A percentile compares a stretch with the other conserved stretches of the same genome.
phyloP scores from a whole-genome alignment of 2,888 invertebrate genomes.

The Sussaba pulchella region DNA sequence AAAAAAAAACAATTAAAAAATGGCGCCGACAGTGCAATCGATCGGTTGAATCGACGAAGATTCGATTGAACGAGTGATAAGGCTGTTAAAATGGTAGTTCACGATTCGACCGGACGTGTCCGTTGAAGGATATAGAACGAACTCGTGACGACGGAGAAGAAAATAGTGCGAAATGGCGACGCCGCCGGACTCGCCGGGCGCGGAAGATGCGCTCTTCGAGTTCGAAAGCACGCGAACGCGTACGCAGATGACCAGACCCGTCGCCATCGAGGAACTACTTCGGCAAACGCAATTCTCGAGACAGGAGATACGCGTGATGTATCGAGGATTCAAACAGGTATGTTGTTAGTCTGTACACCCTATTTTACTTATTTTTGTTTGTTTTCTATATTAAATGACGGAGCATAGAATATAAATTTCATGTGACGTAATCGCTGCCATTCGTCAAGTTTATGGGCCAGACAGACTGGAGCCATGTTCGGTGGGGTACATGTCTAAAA shows the following conservation, averaged over 20 bases:
- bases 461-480: too few species aligned
- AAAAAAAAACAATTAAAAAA: too few species aligned
- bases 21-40: conserved; percentile 4
- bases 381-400: too few species aligned
- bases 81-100: conserved; percentile 13
- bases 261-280: conserved; percentile 95
- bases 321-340: conserved; percentile 98
- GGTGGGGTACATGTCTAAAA: too few species aligned
- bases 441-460: too few species aligned
- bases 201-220: conserved; percentile 94
- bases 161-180: conserved; percentile 88
- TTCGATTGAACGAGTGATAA: conserved; percentile 4
- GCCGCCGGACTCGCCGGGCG: conserved; percentile 92
- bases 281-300: conserved; percentile 97
- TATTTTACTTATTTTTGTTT: not conserved
- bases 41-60: conserved; percentile 2
- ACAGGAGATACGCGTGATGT: conserved; percentile 98
- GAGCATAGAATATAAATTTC: too few species aligned
- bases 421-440: too few species aligned
- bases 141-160: not conserved
- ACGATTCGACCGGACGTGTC: not conserved
- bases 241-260: conserved; percentile 92
- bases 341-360: conserved; percentile 65
- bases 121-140: not conserved
- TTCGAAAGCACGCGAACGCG: conserved; percentile 90